These are phyloP conservation scores for Sylvilagus bachmani DNA, from an alignment of 2,113 vertebrate species.

Conservation along the genomic window DNA sequence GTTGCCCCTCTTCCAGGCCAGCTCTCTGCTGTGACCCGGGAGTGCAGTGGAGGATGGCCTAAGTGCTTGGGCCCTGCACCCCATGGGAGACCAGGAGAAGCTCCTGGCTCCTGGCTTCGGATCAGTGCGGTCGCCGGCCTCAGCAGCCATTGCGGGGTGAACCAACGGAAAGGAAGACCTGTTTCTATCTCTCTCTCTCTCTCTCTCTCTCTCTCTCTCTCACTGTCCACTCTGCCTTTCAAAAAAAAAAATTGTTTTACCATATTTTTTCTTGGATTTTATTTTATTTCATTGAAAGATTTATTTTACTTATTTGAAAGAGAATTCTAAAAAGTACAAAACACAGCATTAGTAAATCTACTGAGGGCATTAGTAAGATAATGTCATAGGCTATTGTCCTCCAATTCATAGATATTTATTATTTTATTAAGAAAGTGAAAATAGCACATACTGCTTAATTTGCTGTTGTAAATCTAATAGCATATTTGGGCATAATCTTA, in stretches of 20 bases:
- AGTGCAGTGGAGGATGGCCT: too few species aligned
- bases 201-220: too few species aligned
- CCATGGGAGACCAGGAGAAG: too few species aligned
- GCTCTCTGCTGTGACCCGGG: too few species aligned
- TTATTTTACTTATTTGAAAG: background rate
- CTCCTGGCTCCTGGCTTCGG: too few species aligned
- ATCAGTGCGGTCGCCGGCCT: too few species aligned
- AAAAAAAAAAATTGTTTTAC: background rate
- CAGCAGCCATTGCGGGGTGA: too few species aligned
- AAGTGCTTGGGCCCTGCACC: too few species aligned
- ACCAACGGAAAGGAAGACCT: too few species aligned
- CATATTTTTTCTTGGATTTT: background rate
- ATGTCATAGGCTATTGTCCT: conserved; percentile 37
- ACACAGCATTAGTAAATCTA: conserved; percentile 2
- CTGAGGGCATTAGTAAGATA: conserved; percentile 68
- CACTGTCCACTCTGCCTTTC: too few species aligned
- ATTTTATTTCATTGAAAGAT: background rate
- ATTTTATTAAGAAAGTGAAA: background rate
- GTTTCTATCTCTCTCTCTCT: too few species aligned
- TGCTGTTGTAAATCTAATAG: background rate
- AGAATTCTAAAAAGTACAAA: conserved; percentile 6
- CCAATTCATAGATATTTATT: background rate
- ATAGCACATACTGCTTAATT: background rate
- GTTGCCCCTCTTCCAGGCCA: too few species aligned
- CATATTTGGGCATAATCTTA: background rate